Evolutionary conservation across 1,140 invertebrate genomes (phyloP), one percentile per base, ranked within the genome.

Genomic region (Hyles vespertilio): DNA sequence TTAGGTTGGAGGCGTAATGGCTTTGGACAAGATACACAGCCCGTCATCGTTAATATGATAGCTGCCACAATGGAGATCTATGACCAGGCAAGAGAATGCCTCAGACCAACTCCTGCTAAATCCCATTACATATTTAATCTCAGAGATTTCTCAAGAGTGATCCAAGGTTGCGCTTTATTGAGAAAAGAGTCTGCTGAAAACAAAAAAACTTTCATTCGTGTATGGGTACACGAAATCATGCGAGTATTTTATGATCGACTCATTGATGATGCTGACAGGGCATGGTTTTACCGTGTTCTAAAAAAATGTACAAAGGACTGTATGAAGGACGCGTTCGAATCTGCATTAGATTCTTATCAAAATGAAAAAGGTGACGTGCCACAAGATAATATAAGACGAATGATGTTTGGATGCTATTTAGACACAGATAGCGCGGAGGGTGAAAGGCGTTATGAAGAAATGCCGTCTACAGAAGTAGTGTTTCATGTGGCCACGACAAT

Each of bases 71-170:
- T 96, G 72, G 90, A 93, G 49, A 91, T 98, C 2, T 98, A 96
- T 76, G 92, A 94, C 58, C 89, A 90, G 50, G 93, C 94, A 1
- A 93, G 93, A 58, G 82, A 88, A 22, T 92, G 94, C 63, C 90
- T 98, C 1, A 87, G 94, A 50, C 96, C 97, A 5, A 96, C 95
- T 0, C 96, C 97, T 0, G 89, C 93, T 0, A 98, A 98, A 79
- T 96, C 95, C 1, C 97, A 98, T 85, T 98, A 98, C 76, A 91
- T 97, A n/a, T 98, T 98, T 73, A 98, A 98, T 89, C 82, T 98
- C 57, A 89, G 97, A 57, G 96, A 97, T 67, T 96, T 98, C 75
- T 92, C 95, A 0, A 89, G 96, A 54, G 94, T 98, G 2, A 94
- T 98, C 62, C 94, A 94, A 58, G 97, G 97, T 2, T 95, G 96